Evolutionary conservation across 2,888 invertebrate species (phyloP).

Genomic region (Amorpha juglandis): DNA sequence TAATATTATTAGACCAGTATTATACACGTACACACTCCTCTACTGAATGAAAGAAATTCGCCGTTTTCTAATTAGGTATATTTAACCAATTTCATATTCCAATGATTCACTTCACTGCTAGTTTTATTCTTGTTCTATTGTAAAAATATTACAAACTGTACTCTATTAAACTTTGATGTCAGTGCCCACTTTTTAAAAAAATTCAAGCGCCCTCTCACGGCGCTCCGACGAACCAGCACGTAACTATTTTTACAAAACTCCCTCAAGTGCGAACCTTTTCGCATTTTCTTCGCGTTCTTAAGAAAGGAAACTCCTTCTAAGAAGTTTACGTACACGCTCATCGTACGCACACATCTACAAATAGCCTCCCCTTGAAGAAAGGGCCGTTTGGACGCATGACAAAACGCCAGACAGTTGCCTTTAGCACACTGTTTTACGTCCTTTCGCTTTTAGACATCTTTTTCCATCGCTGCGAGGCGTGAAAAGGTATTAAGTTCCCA

Average conservation of each 20-base stretch:
- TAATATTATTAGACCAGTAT: too few species aligned
- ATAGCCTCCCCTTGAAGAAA: conserved; percentile 47
- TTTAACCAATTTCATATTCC: too few species aligned
- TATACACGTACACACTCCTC: too few species aligned
- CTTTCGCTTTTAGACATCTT: conserved; percentile 30
- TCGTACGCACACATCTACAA: conserved; percentile 54
- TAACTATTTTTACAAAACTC: conserved; percentile 75
- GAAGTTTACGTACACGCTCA: conserved; percentile 67
- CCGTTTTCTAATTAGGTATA: too few species aligned
- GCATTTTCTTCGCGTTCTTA: conserved; percentile 80
- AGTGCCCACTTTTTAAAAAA: not conserved
- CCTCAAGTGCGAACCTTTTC: conserved; percentile 79
- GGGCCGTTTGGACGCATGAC: conserved; percentile 32
- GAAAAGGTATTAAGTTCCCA: not conserved
- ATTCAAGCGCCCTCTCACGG: conserved; percentile 69
- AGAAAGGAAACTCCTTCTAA: conserved; percentile 75
- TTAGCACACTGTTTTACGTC: conserved; percentile 34
- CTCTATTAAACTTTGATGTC: not conserved
- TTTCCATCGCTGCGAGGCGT: not conserved
- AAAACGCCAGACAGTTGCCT: conserved; percentile 48
- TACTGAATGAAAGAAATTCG: too few species aligned
- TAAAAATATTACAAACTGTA: not conserved
- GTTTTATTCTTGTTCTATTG: not conserved
- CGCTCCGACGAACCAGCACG: conserved; percentile 55
- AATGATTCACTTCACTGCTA: not conserved